Evolutionary conservation across 1,140 invertebrate species (phyloP).

Genomic region (Cardiocondyla obscurior): DNA sequence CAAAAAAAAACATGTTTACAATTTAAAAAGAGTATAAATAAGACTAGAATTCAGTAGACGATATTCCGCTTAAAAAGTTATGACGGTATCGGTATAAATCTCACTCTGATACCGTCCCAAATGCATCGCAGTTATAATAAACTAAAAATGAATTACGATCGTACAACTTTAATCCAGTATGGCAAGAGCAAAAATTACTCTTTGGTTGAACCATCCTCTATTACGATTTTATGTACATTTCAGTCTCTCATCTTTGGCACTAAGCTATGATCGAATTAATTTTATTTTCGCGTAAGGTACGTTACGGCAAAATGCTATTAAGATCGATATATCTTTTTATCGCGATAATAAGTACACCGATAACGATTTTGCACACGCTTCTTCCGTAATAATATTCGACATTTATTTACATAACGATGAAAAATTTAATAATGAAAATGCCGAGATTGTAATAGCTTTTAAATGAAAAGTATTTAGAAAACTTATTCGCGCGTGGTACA

Average conservation of each 20-base stretch:
- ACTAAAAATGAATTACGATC: background rate
- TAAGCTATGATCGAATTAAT: conserved; percentile 69
- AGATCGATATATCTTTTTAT: conserved; percentile 55
- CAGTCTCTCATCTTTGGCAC: conserved; percentile 80
- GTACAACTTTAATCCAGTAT: conserved; percentile 19
- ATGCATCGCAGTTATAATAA: conserved; percentile 29
- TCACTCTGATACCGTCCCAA: conserved; percentile 23
- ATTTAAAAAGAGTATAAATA: conserved; percentile 78
- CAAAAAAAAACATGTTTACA: conserved; percentile 51
- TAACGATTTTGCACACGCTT: background rate
- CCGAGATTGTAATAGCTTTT: background rate
- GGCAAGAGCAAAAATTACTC: conserved; percentile 69
- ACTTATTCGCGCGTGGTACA: background rate
- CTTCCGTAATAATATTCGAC: background rate
- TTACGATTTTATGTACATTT: conserved; percentile 70
- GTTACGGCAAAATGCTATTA: conserved; percentile 50
- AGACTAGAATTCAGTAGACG: conserved; percentile 78
- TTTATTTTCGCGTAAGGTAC: conserved; percentile 50
- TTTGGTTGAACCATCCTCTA: conserved; percentile 76
- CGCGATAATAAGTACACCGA: background rate
- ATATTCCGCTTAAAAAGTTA: conserved; percentile 61
- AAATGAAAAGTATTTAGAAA: background rate
- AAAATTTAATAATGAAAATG: background rate
- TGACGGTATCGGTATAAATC: background rate
- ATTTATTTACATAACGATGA: no score